Conservation (phyloP, 2,888 invertebrate genomes). For the Cylloceria caligata region DNA sequence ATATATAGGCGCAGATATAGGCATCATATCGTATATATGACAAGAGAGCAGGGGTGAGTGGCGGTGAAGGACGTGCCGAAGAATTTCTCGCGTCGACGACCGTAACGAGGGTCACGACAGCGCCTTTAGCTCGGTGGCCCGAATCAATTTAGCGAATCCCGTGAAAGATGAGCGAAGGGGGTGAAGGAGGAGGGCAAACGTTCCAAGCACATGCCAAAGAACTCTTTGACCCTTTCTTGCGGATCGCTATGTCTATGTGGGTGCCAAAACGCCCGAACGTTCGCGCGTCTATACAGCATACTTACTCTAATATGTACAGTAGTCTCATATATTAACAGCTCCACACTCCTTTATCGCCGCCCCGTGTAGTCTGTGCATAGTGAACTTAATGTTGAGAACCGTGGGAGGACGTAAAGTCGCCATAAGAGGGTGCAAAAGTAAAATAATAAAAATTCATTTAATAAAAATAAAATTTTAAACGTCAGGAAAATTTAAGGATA, state of each 20-base stretch:
- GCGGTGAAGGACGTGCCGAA: conserved; percentile 66
- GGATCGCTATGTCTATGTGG: conserved; percentile 7
- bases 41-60: conserved; percentile 32
- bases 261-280: background rate
- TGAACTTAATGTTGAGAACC: background rate
- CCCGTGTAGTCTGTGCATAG: background rate
- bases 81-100: conserved; percentile 69
- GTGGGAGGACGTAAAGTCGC: background rate
- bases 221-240: conserved; percentile 56
- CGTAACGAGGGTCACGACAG: conserved; percentile 73
- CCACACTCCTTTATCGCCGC: background rate
- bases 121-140: conserved; percentile 75
- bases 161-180: conserved; percentile 60
- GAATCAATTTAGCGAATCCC: conserved; percentile 80
- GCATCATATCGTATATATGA: background rate
- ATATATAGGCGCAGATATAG: background rate
- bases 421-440: no score
- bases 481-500: no score
- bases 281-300: background rate
- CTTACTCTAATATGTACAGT: background rate
- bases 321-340: background rate
- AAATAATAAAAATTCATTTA: no score
- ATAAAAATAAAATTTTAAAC: no score
- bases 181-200: conserved; percentile 42
- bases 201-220: conserved; percentile 50